Percentiles rank a stretch among this genome's conserved stretches.
These are phyloP conservation scores for Daboia siamensis DNA, from an alignment of 2,113 vertebrate genomes.

Conservation along the genomic window DNA sequence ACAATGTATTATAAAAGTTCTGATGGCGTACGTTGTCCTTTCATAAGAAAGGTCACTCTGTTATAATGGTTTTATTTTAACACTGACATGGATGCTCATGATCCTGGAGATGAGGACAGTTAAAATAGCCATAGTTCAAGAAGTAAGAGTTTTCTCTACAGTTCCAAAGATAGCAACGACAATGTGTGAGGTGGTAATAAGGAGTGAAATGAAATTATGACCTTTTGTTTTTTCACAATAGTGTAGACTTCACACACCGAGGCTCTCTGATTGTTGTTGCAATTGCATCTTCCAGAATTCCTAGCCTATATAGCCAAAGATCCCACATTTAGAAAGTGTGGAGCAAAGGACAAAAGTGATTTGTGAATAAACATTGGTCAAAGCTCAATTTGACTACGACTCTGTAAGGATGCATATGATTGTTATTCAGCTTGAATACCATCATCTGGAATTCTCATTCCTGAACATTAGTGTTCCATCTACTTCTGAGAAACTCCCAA, in stretches of 20 bases:
- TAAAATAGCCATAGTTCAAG: neutral
- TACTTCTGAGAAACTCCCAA: neutral
- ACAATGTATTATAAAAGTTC: neutral
- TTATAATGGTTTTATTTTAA: neutral
- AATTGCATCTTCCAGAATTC: neutral
- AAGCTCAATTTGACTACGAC: neutral
- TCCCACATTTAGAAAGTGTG: neutral
- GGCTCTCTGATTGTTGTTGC: neutral
- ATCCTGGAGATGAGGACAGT: neutral
- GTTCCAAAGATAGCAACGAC: neutral
- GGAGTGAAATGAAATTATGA: neutral
- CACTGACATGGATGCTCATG: too few species aligned
- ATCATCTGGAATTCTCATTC: neutral
- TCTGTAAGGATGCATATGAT: neutral
- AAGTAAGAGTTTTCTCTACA: neutral
- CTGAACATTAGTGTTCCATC: neutral
- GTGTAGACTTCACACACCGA: neutral
- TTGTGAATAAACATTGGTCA: neutral
- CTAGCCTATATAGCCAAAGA: neutral
- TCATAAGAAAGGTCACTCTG: neutral
- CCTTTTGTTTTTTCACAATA: neutral
- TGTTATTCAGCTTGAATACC: neutral
- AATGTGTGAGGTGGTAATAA: too few species aligned
- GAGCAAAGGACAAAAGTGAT: neutral
- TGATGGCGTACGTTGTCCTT: neutral